Percentiles rank a stretch among this genome's conserved stretches.
These are phyloP conservation scores for Drosophila guanche DNA, from an alignment of 1,140 invertebrate species.

Conservation along the genomic window DNA sequence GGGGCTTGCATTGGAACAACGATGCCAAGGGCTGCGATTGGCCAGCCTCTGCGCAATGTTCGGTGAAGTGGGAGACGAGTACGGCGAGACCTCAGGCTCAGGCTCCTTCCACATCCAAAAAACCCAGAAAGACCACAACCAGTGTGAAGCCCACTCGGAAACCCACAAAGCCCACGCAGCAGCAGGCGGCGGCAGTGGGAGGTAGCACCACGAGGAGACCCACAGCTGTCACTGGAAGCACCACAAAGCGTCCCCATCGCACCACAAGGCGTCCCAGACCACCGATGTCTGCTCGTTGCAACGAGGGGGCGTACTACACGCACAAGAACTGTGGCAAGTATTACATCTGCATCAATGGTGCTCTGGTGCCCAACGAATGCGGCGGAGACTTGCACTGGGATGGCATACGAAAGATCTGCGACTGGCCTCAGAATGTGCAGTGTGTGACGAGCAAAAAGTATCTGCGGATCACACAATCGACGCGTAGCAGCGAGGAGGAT, in stretches of 20 bases:
- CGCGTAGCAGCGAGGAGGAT: slow-evolving; percentile 80
- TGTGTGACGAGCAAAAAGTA: slow-evolving; percentile 75
- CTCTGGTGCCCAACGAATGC: slow-evolving; percentile 84
- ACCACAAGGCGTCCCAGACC: slow-evolving; percentile 45
- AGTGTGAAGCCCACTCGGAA: slow-evolving; percentile 29
- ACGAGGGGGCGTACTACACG: slow-evolving; percentile 84
- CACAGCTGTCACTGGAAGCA: not conserved
- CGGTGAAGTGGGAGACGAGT: slow-evolving; percentile 28
- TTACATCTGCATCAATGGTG: slow-evolving; percentile 76
- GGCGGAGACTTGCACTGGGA: slow-evolving; percentile 90
- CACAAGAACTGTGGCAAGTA: slow-evolving; percentile 83
- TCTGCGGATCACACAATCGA: slow-evolving; percentile 59
- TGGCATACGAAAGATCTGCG: slow-evolving; percentile 88
- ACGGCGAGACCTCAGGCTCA: slow-evolving; percentile 12
- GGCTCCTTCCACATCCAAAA: slow-evolving; percentile 29
- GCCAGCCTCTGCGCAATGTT: slow-evolving; percentile 89
- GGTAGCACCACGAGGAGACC: too few species aligned
- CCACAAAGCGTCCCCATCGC: slow-evolving; percentile 19
- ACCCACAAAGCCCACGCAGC: slow-evolving; percentile 10
- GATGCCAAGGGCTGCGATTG: slow-evolving; percentile 88
- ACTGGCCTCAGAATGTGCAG: slow-evolving; percentile 85
- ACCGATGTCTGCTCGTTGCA: slow-evolving; percentile 59
- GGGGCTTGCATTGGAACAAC: slow-evolving; percentile 92
- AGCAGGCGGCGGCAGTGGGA: not conserved
- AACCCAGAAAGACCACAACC: slow-evolving; percentile 32